Evolutionary conservation across 2,888 invertebrate genomes (phyloP), one percentile per base, ranked within the genome.

Genomic region (Luperina nickerlii): DNA sequence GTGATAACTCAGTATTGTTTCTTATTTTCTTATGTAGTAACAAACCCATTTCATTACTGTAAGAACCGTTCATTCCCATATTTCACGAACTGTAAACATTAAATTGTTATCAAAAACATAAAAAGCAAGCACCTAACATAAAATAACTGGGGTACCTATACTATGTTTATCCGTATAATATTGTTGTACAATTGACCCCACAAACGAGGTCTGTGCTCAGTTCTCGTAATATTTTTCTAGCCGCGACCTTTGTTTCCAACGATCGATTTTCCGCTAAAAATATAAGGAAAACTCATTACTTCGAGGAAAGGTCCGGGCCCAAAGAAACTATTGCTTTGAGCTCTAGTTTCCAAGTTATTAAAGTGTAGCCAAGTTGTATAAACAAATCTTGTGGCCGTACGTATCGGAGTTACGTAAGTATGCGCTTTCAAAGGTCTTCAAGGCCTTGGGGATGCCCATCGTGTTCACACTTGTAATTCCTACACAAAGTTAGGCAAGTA

Each of bases 211-310:
- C 63, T 81, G 74, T 76, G 78, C 24, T 48, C n/a, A 15, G 20
- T 48, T 27, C 65, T 71, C 60, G 27, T 71, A 60, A 74, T 85
- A 66, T 86, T 76, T 74, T 74, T 66, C 42, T 69, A 67, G 57
- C 42, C 4, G 54, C 71, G 57, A 82, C 67, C 79, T 75, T 77
- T 86, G 76, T 86, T 82, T 73, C 73, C 72, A 57, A n/a, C 62
- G 63, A 84, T 18, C 57, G 79, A 82, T 83, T 76, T 87, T 79
- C 68, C 38, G 73, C 76, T 83, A 66, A 85, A 85, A 83, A 81
- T 78, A 85, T 76, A 81, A 81, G 54, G 62, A 79, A 87, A 88
- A 78, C 87, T 87, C 81, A 88, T 85, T 88, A 79, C 70, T 73
- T 27, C n/a, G 9, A 27, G 62, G 51, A 67, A 78, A 68, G 87